A percentile compares a stretch with the other conserved stretches of the same genome.
These are phyloP conservation scores for Xylocampa areola DNA, from an alignment of 2,888 invertebrate genomes.

Conservation along the genomic window DNA sequence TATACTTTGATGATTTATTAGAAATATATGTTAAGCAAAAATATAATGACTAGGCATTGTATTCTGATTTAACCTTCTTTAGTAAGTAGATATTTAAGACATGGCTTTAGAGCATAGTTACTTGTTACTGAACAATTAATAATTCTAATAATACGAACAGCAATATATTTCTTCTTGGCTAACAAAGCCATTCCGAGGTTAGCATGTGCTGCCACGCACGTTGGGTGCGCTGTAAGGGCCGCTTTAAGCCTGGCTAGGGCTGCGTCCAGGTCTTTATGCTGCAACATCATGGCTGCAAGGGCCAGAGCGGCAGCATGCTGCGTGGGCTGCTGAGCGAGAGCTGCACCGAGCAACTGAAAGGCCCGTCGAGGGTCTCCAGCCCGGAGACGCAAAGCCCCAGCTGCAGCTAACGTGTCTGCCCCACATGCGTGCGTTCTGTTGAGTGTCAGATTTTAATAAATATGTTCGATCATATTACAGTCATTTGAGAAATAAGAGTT, in stretches of 20 bases:
- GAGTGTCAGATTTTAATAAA: neutral
- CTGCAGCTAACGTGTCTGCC: slow-evolving; percentile 87
- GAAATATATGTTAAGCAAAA: no score
- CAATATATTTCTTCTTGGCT: slow-evolving; percentile 83
- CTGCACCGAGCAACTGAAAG: slow-evolving; percentile 89
- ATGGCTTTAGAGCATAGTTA: no score
- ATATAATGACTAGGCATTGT: no score
- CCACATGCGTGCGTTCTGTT: slow-evolving; percentile 77
- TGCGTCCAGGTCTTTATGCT: slow-evolving; percentile 85
- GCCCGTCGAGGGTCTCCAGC: slow-evolving; percentile 85
- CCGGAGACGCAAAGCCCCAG: slow-evolving; percentile 86
- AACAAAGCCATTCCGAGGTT: slow-evolving; percentile 82
- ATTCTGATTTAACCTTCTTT: no score
- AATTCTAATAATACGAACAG: slow-evolving; percentile 75
- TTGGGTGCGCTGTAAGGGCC: slow-evolving; percentile 81
- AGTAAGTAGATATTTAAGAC: no score
- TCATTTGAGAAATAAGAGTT: no score
- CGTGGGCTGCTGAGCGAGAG: slow-evolving; percentile 84
- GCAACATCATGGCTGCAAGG: slow-evolving; percentile 88
- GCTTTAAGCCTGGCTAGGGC: slow-evolving; percentile 85
- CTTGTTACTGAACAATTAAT: no score
- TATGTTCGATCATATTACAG: no score
- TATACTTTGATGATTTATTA: no score
- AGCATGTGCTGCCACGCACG: slow-evolving; percentile 83
- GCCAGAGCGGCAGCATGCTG: slow-evolving; percentile 87